Percentiles rank a stretch among this genome's conserved stretches.
These are phyloP conservation scores for Oopsacas minuta DNA, from an alignment of 37 sponge, comb jelly and placozoan species.

Conservation along the genomic window DNA sequence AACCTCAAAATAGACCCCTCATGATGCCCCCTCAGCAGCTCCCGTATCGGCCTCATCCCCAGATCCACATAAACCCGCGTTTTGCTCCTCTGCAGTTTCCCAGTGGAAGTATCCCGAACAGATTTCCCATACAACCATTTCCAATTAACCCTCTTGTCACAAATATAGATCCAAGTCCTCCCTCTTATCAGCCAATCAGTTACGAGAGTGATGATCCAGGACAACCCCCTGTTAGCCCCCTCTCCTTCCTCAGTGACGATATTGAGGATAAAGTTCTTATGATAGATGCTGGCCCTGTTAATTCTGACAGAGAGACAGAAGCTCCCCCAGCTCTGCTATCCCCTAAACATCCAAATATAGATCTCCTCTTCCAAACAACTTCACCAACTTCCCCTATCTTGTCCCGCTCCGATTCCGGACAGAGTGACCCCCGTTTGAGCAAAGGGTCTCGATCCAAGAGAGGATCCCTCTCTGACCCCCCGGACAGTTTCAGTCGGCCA, in stretches of 20 bases:
- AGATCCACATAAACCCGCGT: background rate
- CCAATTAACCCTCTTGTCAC: background rate
- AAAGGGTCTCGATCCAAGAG: background rate
- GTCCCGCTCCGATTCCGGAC: background rate
- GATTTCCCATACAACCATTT: background rate
- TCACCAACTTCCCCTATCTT: background rate
- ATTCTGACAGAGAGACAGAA: background rate
- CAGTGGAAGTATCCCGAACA: background rate
- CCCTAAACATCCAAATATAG: background rate
- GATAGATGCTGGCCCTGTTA: background rate
- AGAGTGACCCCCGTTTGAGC: background rate
- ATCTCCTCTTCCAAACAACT: background rate
- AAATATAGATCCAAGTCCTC: background rate
- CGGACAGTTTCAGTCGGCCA: background rate
- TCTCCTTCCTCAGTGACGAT: slow-evolving; percentile 1
- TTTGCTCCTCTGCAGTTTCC: background rate
- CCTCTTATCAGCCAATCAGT: background rate
- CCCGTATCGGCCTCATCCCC: background rate
- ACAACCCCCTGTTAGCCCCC: background rate
- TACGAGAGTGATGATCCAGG: slow-evolving; percentile 12
- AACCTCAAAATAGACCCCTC: background rate
- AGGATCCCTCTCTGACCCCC: background rate
- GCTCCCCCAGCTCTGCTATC: background rate
- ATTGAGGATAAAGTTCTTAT: background rate
- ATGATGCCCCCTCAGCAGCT: background rate